phyloP scores from a whole-genome alignment of 2,888 invertebrate genomes.

The Schizaphis graminum region DNA sequence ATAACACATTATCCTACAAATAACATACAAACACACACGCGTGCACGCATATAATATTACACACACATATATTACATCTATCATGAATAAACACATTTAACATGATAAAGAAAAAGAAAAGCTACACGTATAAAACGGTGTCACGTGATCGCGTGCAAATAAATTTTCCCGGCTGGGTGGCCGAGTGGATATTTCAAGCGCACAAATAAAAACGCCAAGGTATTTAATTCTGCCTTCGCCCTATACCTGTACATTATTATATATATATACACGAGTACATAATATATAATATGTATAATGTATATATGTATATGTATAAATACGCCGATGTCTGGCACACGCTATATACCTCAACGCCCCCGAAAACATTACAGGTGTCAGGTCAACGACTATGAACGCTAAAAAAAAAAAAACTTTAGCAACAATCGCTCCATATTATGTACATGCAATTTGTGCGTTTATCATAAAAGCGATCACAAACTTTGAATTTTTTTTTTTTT shows the following conservation, averaged over 20 bases:
- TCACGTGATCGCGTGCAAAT: slow-evolving; percentile 62
- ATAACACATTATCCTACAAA: background rate
- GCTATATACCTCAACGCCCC: slow-evolving; percentile 46
- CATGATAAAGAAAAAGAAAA: slow-evolving; percentile 5
- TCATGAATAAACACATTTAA: slow-evolving; percentile 56
- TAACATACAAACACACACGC: background rate
- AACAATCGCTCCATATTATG: slow-evolving; percentile 49
- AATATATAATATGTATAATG: background rate
- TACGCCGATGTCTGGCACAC: slow-evolving; percentile 45
- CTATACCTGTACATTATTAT: background rate
- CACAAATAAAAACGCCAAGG: slow-evolving; percentile 40
- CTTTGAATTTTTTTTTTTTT: slow-evolving; percentile 42
- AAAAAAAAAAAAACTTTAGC: slow-evolving; percentile 49
- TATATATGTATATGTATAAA: background rate
- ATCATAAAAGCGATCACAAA: slow-evolving; percentile 36
- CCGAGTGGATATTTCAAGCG: slow-evolving; percentile 34
- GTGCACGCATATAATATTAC: background rate
- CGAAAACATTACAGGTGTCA: slow-evolving; percentile 60
- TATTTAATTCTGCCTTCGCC: slow-evolving; percentile 49
- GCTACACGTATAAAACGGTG: slow-evolving; percentile 27
- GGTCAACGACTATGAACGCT: slow-evolving; percentile 53
- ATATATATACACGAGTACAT: background rate
- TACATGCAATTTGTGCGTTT: slow-evolving; percentile 38
- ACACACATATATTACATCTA: background rate
- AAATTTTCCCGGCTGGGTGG: slow-evolving; percentile 5